These are phyloP conservation scores for Ciconia maguari DNA, from an alignment of 2,113 vertebrate species.

Conservation along the genomic window DNA sequence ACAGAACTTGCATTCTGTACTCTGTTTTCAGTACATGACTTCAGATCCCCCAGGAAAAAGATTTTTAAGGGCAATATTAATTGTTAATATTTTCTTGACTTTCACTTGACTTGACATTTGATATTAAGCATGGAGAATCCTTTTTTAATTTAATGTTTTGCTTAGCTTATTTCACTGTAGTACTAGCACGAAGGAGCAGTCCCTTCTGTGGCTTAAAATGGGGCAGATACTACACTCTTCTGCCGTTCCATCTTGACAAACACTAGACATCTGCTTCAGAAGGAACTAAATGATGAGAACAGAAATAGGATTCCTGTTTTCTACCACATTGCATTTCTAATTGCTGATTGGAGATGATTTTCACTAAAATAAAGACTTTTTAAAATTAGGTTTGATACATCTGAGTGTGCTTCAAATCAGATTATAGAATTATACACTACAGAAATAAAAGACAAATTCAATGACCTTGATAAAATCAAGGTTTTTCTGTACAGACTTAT, in stretches of 20 bases:
- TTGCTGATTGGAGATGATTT: background rate
- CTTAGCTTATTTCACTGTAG: background rate
- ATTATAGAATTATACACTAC: background rate
- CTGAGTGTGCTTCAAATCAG: background rate
- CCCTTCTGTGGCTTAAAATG: background rate
- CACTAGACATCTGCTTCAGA: slow-evolving; percentile 16
- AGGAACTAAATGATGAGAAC: background rate
- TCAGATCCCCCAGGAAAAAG: background rate
- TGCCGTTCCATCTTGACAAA: background rate
- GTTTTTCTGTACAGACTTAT: background rate
- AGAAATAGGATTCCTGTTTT: slow-evolving; percentile 12
- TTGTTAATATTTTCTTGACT: slow-evolving; percentile 6
- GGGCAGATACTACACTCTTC: background rate
- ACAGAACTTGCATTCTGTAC: background rate
- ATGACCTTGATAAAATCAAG: background rate
- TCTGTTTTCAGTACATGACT: background rate
- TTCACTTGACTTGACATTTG: slow-evolving; percentile 19
- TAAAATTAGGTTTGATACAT: slow-evolving; percentile 15
- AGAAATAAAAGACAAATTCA: slow-evolving; percentile 18
- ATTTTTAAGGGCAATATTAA: slow-evolving; percentile 12
- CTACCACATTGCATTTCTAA: background rate
- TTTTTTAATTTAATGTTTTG: slow-evolving; percentile 26
- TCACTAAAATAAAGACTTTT: slow-evolving; percentile 5
- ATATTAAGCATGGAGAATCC: slow-evolving; percentile 11
- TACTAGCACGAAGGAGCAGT: background rate